Percentiles rank a stretch among this genome's conserved stretches.
Conservation (phyloP, 2,888 invertebrate genomes). For the Limnephilus auricula region DNA sequence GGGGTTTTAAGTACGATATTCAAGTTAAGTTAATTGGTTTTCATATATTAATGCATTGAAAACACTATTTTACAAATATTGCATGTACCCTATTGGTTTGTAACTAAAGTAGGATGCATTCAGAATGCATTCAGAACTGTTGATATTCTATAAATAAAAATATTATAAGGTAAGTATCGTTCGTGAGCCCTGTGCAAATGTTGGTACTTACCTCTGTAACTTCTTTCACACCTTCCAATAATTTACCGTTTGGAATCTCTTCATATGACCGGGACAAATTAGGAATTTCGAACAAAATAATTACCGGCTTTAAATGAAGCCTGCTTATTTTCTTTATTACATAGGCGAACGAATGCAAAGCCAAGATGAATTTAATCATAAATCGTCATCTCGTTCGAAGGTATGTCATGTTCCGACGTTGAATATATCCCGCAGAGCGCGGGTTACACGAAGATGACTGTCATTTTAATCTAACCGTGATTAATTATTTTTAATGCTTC, state of each 20-base stretch:
- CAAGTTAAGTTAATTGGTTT: too few species aligned
- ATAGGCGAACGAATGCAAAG: neutral
- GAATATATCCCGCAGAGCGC: slow-evolving; percentile 46
- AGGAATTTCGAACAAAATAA: neutral
- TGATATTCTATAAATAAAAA: neutral
- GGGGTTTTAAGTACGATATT: too few species aligned
- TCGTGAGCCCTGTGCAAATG: neutral
- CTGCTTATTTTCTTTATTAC: neutral
- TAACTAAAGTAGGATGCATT: too few species aligned
- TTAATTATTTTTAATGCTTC: slow-evolving; percentile 55
- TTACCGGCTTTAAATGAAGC: neutral
- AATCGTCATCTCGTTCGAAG: neutral
- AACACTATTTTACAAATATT: too few species aligned
- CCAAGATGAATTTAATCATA: neutral
- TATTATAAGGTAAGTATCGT: neutral
- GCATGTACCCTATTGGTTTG: too few species aligned
- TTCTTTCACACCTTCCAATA: neutral
- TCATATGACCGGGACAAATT: neutral
- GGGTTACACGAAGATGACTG: slow-evolving; percentile 51
- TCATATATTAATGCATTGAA: too few species aligned
- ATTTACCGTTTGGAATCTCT: neutral
- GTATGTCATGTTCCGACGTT: slow-evolving; percentile 25
- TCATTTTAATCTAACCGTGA: slow-evolving; percentile 56
- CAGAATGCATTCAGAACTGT: neutral
- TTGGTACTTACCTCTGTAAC: neutral